phyloP scores from a whole-genome alignment of 2,113 vertebrate genomes.

The Mohoua ochrocephala region DNA sequence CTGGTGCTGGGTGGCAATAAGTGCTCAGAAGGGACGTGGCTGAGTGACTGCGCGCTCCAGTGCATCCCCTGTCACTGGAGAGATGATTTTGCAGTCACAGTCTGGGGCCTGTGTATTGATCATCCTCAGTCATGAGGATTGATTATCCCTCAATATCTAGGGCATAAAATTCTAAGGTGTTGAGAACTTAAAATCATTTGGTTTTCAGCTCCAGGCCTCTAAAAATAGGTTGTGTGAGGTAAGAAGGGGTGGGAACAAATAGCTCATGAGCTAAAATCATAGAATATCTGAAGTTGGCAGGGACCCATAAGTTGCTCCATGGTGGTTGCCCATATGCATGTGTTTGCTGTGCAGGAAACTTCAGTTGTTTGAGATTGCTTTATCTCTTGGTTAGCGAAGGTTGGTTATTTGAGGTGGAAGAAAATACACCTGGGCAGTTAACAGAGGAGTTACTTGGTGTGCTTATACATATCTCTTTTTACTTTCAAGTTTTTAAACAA shows the following conservation, averaged over 20 bases:
- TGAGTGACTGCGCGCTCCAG: neutral
- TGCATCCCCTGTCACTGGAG: neutral
- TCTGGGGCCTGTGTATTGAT: neutral
- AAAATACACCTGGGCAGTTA: neutral
- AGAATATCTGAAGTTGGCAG: neutral
- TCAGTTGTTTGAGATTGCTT: neutral
- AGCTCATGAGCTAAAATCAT: neutral
- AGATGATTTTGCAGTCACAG: neutral
- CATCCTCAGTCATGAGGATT: neutral
- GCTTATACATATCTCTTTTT: neutral
- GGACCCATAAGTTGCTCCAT: accelerated
- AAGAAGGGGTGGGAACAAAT: neutral
- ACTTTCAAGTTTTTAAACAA: neutral
- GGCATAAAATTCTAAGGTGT: neutral
- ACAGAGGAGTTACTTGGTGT: neutral
- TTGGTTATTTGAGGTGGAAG: neutral
- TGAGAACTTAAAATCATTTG: neutral
- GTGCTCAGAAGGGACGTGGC: neutral
- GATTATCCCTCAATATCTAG: neutral
- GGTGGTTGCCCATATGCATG: accelerated
- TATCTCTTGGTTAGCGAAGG: neutral
- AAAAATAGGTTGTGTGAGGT: neutral
- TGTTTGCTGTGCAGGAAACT: neutral
- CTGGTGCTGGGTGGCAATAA: neutral
- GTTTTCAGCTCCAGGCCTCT: neutral